phyloP scores from a whole-genome alignment of 1,140 invertebrate species.

The Myzus persicae region DNA sequence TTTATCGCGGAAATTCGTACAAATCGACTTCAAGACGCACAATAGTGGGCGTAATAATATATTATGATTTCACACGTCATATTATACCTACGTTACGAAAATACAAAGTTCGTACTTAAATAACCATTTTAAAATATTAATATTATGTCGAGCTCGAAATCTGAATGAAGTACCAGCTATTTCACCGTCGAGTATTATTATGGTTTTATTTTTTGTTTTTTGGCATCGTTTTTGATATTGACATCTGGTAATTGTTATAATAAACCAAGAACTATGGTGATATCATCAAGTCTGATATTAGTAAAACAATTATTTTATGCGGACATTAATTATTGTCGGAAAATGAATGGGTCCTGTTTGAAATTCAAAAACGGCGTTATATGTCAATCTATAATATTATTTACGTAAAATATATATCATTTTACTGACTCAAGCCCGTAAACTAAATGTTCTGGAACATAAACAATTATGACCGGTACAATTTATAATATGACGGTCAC shows the following conservation, averaged over 20 bases:
- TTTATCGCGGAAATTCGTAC: background rate
- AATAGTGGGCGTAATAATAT: constrained; percentile 5
- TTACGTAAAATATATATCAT: background rate
- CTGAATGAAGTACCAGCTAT: background rate
- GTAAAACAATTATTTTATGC: background rate
- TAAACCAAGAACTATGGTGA: background rate
- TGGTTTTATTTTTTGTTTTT: no score
- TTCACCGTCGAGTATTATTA: background rate
- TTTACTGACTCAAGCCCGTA: background rate
- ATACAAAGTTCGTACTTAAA: background rate
- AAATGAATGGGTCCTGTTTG: background rate
- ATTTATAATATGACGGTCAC: background rate
- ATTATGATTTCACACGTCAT: background rate
- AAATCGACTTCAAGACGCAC: background rate
- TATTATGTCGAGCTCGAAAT: background rate
- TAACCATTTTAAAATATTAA: background rate
- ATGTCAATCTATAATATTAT: no score
- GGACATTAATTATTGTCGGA: background rate
- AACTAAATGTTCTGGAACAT: background rate
- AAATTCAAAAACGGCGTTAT: background rate
- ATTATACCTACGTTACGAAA: background rate
- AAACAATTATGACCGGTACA: background rate
- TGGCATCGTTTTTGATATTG: background rate
- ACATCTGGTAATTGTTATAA: background rate
- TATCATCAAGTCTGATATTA: background rate